A percentile compares a stretch with the other conserved stretches of the same genome.
Conservation (phyloP, 2,113 vertebrate species). For the Leuciscus idus region DNA sequence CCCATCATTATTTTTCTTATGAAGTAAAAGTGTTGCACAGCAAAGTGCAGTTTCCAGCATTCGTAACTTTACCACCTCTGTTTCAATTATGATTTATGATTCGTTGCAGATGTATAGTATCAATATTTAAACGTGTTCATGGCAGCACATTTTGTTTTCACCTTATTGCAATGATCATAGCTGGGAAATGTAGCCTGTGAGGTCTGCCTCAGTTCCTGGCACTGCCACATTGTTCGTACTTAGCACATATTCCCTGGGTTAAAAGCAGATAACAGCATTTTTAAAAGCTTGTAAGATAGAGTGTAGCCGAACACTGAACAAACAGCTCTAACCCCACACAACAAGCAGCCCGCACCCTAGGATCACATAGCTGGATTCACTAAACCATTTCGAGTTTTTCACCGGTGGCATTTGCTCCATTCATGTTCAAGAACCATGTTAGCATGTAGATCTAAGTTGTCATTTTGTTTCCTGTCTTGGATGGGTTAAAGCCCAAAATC, state of each 20-base stretch:
- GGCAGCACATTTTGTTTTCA: constrained; percentile 3
- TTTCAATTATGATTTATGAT: background rate
- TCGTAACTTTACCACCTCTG: background rate
- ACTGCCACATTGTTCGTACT: constrained; percentile 41
- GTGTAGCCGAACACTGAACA: constrained; percentile 45
- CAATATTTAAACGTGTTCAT: constrained; percentile 16
- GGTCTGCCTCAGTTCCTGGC: constrained; percentile 47
- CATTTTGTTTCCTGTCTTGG: background rate
- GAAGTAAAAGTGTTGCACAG: background rate
- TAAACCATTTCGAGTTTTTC: background rate
- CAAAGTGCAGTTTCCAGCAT: constrained; percentile 1
- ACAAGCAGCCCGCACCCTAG: background rate
- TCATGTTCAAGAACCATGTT: constrained; percentile 1
- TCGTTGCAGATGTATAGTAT: background rate
- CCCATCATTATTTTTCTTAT: no score
- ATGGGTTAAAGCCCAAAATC: background rate
- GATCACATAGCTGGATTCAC: constrained; percentile 52
- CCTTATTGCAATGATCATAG: constrained; percentile 7
- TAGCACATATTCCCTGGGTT: constrained; percentile 55
- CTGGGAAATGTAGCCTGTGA: constrained; percentile 9
- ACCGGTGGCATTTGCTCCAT: background rate
- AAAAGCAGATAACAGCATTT: constrained; percentile 67
- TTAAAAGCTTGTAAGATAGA: constrained; percentile 60
- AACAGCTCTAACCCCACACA: constrained; percentile 47
- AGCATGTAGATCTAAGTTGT: background rate